phyloP scores from a whole-genome alignment of 2,797 vertebrate species.

The Myotis daubentonii region DNA sequence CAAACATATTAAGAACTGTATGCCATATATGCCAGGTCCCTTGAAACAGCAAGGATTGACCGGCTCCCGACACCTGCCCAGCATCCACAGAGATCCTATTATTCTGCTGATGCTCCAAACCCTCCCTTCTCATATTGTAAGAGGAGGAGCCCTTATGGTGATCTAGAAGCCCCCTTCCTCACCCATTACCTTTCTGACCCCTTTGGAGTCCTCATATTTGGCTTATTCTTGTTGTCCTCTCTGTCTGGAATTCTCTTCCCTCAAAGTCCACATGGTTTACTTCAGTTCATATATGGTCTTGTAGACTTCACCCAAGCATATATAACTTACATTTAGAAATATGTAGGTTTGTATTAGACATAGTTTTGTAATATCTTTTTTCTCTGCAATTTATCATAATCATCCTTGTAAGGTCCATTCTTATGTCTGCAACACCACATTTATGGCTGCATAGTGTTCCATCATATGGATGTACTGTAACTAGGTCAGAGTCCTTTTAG shows the following conservation, averaged over 20 bases:
- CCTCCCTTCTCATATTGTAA: background rate
- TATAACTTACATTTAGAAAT: background rate
- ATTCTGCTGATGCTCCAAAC: background rate
- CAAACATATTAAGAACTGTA: no score
- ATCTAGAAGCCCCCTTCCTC: background rate
- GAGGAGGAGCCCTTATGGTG: background rate
- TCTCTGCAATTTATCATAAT: background rate
- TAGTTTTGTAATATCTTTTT: background rate
- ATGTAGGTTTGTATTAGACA: background rate
- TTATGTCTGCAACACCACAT: background rate
- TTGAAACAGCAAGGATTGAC: no score
- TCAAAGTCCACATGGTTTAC: background rate
- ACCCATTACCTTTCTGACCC: background rate
- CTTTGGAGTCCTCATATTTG: background rate
- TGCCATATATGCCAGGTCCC: no score
- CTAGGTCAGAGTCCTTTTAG: background rate
- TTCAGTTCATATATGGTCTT: background rate
- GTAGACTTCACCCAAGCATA: background rate
- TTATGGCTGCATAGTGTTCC: background rate
- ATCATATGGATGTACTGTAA: background rate
- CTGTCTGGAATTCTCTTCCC: background rate
- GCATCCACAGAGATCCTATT: background rate
- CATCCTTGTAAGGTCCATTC: background rate
- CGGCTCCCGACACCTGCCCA: no score
- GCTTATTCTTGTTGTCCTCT: background rate